Conservation (phyloP, 2,888 invertebrate genomes). For the Leptogaster cylindrica region DNA sequence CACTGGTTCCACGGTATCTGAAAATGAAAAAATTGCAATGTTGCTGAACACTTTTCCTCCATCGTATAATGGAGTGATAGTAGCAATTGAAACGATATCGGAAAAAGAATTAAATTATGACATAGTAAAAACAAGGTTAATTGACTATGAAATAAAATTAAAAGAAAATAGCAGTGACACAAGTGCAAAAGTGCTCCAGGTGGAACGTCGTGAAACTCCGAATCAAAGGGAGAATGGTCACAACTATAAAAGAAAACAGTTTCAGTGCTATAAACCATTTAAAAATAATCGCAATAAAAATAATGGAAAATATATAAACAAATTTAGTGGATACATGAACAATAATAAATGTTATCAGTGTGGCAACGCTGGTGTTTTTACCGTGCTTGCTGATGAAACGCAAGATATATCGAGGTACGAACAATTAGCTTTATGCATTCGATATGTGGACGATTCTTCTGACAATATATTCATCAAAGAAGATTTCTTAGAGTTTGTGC, state of each 20-base stretch:
- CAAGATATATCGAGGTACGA: too few relatives aligned
- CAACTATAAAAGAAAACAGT: not conserved
- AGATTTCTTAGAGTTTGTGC: too few relatives aligned
- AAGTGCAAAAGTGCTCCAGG: constrained; percentile 52
- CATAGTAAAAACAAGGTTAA: constrained; percentile 57
- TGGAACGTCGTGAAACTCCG: constrained; percentile 31
- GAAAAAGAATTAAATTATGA: constrained; percentile 54
- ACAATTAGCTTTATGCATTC: too few relatives aligned
- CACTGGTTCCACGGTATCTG: constrained; percentile 55
- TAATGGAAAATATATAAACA: not conserved
- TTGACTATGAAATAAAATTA: constrained; percentile 46
- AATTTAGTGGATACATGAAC: constrained; percentile 1
- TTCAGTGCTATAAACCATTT: too few relatives aligned
- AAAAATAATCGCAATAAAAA: constrained; percentile 11
- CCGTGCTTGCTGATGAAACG: too few relatives aligned
- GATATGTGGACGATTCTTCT: too few relatives aligned
- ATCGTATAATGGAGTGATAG: constrained; percentile 55
- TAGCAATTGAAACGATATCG: constrained; percentile 55
- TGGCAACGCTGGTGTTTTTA: too few relatives aligned
- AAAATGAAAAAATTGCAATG: constrained; percentile 56
- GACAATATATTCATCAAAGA: too few relatives aligned
- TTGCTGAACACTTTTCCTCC: too few relatives aligned
- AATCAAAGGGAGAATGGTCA: not conserved
- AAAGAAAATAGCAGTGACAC: constrained; percentile 48
- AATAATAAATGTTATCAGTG: constrained; percentile 52